Conservation (phyloP, 2,113 vertebrate genomes). For the Taxidea taxus region DNA sequence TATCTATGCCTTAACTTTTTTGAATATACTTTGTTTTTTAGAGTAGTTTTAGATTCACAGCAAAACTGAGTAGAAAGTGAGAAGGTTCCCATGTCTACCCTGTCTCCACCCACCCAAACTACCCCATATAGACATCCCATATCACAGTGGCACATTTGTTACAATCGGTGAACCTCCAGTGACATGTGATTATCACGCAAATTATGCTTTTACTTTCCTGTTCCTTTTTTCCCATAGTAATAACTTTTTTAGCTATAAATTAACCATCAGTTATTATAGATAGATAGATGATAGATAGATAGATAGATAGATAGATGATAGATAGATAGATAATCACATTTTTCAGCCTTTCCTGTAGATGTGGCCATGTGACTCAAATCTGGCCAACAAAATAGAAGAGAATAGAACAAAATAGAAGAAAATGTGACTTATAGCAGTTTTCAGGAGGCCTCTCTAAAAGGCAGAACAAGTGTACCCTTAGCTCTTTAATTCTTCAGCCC, state of each 20-base stretch:
- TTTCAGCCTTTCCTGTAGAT: background rate
- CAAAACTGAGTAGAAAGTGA: background rate
- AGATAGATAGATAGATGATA: too few relatives aligned
- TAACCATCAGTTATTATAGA: background rate
- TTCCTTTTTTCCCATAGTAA: background rate
- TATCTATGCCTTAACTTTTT: background rate
- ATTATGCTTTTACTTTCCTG: background rate
- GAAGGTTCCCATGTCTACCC: rapidly evolving
- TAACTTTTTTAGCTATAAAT: background rate
- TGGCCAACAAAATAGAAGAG: background rate
- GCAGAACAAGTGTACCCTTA: background rate
- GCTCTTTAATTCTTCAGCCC: background rate
- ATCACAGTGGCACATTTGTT: background rate
- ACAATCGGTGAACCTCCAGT: background rate
- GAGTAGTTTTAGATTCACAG: background rate
- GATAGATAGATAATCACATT: background rate
- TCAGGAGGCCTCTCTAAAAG: background rate
- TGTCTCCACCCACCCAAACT: background rate
- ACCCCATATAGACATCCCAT: background rate
- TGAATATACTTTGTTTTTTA: background rate
- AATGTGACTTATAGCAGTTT: background rate
- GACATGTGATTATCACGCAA: background rate
- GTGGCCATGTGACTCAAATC: background rate
- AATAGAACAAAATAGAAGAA: background rate
- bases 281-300: background rate